Evolutionary conservation across 2,113 vertebrate genomes (phyloP).

Genomic region (Nerophis lumbriciformis): DNA sequence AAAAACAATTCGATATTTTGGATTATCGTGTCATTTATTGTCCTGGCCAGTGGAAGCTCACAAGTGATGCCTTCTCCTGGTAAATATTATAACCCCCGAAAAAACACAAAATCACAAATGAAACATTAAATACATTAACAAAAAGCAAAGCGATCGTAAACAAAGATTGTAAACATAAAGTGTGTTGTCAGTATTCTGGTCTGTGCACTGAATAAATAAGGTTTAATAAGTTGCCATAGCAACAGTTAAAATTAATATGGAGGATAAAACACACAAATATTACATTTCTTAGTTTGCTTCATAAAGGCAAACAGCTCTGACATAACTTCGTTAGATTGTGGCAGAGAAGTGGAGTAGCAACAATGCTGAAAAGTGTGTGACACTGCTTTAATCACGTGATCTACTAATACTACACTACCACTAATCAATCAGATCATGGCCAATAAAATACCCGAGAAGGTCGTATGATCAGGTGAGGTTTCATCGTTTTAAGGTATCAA

Average conservation of each 20-base stretch:
- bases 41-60: constrained; percentile 60
- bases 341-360: constrained; percentile 1
- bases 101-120: constrained; percentile 47
- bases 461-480: background rate
- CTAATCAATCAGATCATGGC: constrained; percentile 2
- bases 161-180: constrained; percentile 47
- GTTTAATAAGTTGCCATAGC: background rate
- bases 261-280: background rate
- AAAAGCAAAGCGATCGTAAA: constrained; percentile 60
- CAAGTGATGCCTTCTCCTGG: constrained; percentile 45
- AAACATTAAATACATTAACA: constrained; percentile 56
- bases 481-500: background rate
- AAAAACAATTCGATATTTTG: constrained; percentile 50
- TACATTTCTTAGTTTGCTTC: background rate
- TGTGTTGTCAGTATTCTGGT: constrained; percentile 58
- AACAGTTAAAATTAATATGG: background rate
- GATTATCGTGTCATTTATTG: constrained; percentile 57
- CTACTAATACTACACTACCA: background rate
- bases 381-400: background rate
- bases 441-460: constrained; percentile 1
- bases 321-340: constrained; percentile 18
- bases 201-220: constrained; percentile 51
- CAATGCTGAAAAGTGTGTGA: constrained; percentile 1
- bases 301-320: constrained; percentile 10
- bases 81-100: constrained; percentile 40